phyloP scores from a whole-genome alignment of 2,797 vertebrate species.

The Phyllotis vaccarum region DNA sequence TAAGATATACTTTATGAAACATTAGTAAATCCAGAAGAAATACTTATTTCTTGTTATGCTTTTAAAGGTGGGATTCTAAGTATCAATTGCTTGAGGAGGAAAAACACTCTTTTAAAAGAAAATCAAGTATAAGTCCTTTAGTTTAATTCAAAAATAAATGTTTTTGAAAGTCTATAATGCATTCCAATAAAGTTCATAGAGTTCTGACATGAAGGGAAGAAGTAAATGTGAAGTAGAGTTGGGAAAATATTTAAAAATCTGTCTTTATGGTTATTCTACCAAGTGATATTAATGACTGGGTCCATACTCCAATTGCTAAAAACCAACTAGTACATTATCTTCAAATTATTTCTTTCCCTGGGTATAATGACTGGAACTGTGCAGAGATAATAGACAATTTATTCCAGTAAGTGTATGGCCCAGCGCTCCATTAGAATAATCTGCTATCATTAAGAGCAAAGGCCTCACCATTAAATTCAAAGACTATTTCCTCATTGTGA shows the following conservation, averaged over 20 bases:
- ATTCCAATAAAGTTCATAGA: background rate
- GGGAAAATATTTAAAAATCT: background rate
- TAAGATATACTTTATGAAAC: background rate
- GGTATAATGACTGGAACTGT: slow-evolving; percentile 7
- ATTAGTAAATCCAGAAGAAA: slow-evolving; percentile 42
- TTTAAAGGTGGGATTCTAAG: slow-evolving; percentile 3
- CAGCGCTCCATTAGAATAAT: background rate
- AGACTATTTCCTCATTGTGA: background rate
- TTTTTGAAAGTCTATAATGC: slow-evolving; percentile 8
- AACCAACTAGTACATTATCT: slow-evolving; percentile 8
- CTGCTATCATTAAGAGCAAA: background rate
- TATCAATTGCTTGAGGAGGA: slow-evolving; percentile 39
- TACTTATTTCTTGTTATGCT: background rate
- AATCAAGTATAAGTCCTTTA: background rate
- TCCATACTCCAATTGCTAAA: slow-evolving; percentile 8
- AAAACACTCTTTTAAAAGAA: slow-evolving; percentile 24
- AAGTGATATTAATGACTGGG: slow-evolving; percentile 39
- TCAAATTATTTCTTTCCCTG: slow-evolving; percentile 18
- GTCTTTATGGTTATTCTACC: background rate
- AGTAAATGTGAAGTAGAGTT: background rate
- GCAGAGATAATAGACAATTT: slow-evolving; percentile 29
- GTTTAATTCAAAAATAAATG: slow-evolving; percentile 6
- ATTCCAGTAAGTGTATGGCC: background rate
- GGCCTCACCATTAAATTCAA: background rate
- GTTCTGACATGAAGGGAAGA: background rate